A percentile compares a stretch with the other conserved stretches of the same genome.
These are phyloP conservation scores for Chaetorhynchus papuensis DNA, from an alignment of 2,113 vertebrate species.

Conservation along the genomic window DNA sequence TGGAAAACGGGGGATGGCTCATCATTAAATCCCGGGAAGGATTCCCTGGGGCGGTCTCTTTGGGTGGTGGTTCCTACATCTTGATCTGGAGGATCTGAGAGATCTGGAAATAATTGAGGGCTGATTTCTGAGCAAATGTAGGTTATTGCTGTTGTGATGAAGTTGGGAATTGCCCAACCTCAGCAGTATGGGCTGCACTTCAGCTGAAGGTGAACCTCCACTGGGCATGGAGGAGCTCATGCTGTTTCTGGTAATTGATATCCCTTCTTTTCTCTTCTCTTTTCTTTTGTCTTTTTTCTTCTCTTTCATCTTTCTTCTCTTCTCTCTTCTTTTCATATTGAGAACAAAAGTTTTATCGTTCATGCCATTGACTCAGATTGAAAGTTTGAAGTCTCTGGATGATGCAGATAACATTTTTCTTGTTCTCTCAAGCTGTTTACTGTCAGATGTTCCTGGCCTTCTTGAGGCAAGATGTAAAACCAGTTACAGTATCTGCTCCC, in stretches of 20 bases:
- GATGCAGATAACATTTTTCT: conserved; percentile 15
- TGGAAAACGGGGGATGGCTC: neutral
- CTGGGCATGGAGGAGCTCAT: neutral
- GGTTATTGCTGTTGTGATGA: conserved; percentile 12
- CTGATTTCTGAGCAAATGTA: conserved; percentile 29
- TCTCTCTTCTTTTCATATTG: neutral
- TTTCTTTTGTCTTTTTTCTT: neutral
- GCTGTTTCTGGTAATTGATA: neutral
- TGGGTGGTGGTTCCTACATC: conserved; percentile 22
- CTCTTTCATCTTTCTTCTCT: neutral
- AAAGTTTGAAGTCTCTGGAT: conserved; percentile 49
- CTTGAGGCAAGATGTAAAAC: neutral
- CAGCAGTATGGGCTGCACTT: neutral
- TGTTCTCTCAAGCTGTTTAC: neutral
- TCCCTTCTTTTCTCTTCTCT: neutral
- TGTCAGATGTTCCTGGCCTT: neutral
- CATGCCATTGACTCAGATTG: conserved; percentile 44
- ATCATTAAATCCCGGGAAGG: neutral
- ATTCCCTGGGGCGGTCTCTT: neutral
- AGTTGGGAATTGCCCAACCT: conserved; percentile 20
- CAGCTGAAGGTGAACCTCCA: neutral
- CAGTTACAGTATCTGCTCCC: neutral
- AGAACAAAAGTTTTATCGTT: neutral
- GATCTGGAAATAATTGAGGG: conserved; percentile 40
- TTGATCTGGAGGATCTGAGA: neutral